These are phyloP conservation scores for Acyrthosiphon pisum DNA, from an alignment of 1,140 invertebrate genomes.

Conservation along the genomic window DNA sequence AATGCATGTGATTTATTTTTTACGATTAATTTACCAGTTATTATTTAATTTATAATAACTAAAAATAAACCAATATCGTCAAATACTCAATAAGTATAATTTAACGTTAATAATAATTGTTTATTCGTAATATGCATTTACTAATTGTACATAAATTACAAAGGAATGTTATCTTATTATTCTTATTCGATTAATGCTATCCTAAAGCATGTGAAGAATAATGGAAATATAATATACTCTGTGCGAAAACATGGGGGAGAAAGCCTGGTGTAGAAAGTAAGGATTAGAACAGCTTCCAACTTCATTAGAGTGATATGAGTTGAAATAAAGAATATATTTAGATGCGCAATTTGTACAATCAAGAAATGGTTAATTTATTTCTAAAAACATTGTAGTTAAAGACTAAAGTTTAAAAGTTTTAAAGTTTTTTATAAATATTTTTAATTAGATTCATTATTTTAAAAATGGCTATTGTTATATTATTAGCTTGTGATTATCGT, in stretches of 20 bases:
- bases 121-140: not conserved
- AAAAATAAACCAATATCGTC: not conserved
- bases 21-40: too few relatives aligned
- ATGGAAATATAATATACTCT: not conserved
- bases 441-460: not conserved
- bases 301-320: not conserved
- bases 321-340: not conserved
- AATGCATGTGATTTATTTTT: too few relatives aligned
- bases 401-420: too few relatives aligned
- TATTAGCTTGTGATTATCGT: not conserved
- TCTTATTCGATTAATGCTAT: not conserved
- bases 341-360: not conserved
- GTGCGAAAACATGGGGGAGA: not conserved
- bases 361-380: not conserved
- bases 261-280: conserved; percentile 1
- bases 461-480: not conserved
- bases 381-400: not conserved
- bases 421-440: not conserved
- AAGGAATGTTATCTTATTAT: too few relatives aligned
- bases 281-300: not conserved
- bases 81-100: not conserved
- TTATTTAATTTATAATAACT: not conserved
- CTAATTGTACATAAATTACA: too few relatives aligned
- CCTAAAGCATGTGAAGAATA: not conserved
- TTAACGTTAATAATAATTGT: not conserved